Base-by-base conservation (phyloP, 2,113 vertebrate genomes). In the Labrus mixtus region DNA sequence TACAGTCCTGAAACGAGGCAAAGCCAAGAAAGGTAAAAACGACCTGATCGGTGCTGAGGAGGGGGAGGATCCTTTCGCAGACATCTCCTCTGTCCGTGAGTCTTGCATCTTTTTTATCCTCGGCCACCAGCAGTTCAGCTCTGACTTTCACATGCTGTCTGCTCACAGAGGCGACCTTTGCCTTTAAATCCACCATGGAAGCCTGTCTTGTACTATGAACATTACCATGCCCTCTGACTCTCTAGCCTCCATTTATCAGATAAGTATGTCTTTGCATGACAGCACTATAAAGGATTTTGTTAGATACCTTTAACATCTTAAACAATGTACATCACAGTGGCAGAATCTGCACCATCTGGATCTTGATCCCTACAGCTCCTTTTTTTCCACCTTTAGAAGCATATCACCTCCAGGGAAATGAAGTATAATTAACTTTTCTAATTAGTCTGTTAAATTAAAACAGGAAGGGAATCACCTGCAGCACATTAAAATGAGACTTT, bases 41-140 rank as follows among this genome's bases (percentile, higher is more conserved):
- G 98, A 99, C 88, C 94, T 99, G 71, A 99, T 99, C 74, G 94
- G 95, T 0, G 96, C 96, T 0, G 97, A 99, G 92, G 98, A 98
- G 85, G 97, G 97, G 0, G 97, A 97, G 57, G 97, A 98, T 88
- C 95, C 96, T 74, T 97, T 97, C 17, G 93, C 95, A 6, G 98
- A 99, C 85, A 95, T 98, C 82, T 97, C 97, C 59, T 98, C 97
- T 0, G 95, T 96, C 9, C 97, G 98, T 99, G 93, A 97, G 96
- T 56, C 25, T 56, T 15, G 1, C 16, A 29, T 73, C 37, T 66
- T 64, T 68, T 69, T 16, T 33, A 55, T 70, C 58, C 36, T 1
- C 10, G 1, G 16, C n/a, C 68, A 45, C 36, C 71, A 56, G 57
- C 77, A 22, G 63, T 17, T 70, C 33, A 79, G 58, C 73, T 80